Percentiles rank a stretch among this genome's conserved stretches.
These are phyloP conservation scores for Tenthredo notha DNA, from an alignment of 2,888 invertebrate genomes.

Conservation along the genomic window DNA sequence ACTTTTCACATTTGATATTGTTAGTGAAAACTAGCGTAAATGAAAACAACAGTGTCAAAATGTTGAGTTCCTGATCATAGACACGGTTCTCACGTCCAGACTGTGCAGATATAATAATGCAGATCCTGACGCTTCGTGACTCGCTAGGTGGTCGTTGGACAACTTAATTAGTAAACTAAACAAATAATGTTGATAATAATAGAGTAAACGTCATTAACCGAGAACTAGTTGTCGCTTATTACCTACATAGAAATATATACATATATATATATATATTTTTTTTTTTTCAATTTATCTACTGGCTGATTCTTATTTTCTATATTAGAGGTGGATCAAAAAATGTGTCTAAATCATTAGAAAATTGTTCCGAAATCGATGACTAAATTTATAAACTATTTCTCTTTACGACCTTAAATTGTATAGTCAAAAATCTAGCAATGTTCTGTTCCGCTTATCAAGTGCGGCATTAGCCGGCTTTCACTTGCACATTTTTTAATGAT, in stretches of 20 bases:
- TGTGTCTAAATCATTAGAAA: neutral
- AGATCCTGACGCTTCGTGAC: slow-evolving; percentile 26
- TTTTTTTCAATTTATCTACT: neutral
- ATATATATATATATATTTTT: neutral
- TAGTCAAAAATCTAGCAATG: neutral
- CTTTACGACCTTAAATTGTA: neutral
- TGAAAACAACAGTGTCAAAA: slow-evolving; percentile 48
- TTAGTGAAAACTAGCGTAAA: slow-evolving; percentile 24
- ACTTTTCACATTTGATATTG: neutral
- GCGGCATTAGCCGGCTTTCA: slow-evolving; percentile 57
- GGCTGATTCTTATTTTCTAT: slow-evolving; percentile 9
- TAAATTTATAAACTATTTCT: neutral
- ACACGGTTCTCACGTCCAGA: slow-evolving; percentile 28
- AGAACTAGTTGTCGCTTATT: slow-evolving; percentile 48
- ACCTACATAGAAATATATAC: neutral
- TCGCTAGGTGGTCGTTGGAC: slow-evolving; percentile 35
- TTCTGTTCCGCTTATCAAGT: slow-evolving; percentile 39
- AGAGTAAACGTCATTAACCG: slow-evolving; percentile 40
- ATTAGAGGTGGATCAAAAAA: neutral
- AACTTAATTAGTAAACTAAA: slow-evolving; percentile 29
- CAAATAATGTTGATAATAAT: slow-evolving; percentile 28
- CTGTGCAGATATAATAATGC: neutral
- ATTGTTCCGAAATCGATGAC: neutral
- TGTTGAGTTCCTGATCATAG: slow-evolving; percentile 20
- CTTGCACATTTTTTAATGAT: slow-evolving; percentile 51